A percentile compares a stretch with the other conserved stretches of the same genome.
These are phyloP conservation scores for Nyctereutes procyonoides DNA, from an alignment of 2,113 vertebrate species.

Conservation along the genomic window DNA sequence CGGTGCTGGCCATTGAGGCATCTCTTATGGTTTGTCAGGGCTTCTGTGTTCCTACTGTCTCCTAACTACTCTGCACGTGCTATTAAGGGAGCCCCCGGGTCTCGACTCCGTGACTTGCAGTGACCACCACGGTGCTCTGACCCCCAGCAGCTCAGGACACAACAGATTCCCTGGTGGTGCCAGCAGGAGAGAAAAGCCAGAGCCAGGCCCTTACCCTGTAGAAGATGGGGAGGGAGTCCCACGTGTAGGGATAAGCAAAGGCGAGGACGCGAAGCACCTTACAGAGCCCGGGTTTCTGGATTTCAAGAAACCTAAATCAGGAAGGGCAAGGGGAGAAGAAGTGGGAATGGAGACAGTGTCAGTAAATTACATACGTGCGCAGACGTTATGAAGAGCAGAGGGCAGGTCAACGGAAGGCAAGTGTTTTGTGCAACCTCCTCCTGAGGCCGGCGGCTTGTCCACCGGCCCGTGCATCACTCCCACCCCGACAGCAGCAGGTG, in stretches of 20 bases:
- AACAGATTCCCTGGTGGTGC: accelerated
- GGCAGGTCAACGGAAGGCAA: neutral
- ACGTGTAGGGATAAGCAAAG: slow-evolving; percentile 94
- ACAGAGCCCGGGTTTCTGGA: slow-evolving; percentile 86
- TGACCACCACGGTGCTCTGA: too few relatives aligned
- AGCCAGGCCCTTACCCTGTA: slow-evolving; percentile 90
- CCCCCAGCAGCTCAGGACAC: neutral
- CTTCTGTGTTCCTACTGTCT: neutral
- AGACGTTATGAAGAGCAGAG: too few relatives aligned
- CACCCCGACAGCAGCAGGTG: accelerated
- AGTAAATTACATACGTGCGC: neutral
- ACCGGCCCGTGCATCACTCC: neutral
- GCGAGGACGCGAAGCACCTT: slow-evolving; percentile 91
- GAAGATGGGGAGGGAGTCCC: slow-evolving; percentile 95
- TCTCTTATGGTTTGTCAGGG: neutral
- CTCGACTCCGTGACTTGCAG: neutral
- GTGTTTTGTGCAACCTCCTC: neutral
- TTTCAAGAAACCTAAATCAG: slow-evolving; percentile 90
- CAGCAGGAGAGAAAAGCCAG: neutral
- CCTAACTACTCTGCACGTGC: neutral
- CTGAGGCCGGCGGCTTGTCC: neutral
- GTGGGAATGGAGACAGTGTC: neutral
- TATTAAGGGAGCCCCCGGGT: neutral
- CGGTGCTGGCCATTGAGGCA: neutral
- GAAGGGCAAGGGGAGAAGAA: neutral